These are phyloP conservation scores for Etia nguti DNA, from an alignment of 2,113 vertebrate genomes.

Conservation along the genomic window DNA sequence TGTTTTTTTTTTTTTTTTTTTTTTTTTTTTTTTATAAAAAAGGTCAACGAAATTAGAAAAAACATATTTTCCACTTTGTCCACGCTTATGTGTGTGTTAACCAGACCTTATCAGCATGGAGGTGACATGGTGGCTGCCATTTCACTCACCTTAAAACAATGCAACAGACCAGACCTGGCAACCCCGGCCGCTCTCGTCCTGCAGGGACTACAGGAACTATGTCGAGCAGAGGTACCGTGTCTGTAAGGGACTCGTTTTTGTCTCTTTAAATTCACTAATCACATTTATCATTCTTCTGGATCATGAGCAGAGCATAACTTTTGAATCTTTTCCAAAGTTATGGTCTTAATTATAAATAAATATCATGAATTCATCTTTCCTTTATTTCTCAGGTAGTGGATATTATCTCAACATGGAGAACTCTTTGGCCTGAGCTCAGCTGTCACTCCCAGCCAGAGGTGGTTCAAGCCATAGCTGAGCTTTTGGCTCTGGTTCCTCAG, in stretches of 20 bases:
- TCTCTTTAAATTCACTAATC: not conserved
- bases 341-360: not conserved
- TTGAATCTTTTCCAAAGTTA: not conserved
- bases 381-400: conserved; percentile 82
- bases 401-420: conserved; percentile 87
- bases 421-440: conserved; percentile 80
- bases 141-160: conserved; percentile 82
- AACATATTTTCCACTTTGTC: not conserved
- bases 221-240: conserved; percentile 82
- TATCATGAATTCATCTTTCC: not conserved
- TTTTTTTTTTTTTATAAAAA: not conserved
- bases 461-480: conserved; percentile 78
- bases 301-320: no score
- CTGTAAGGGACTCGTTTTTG: not conserved
- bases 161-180: conserved; percentile 81
- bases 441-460: conserved; percentile 83
- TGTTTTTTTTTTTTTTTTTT: no score
- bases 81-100: not conserved
- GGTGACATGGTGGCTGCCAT: conserved; percentile 94
- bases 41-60: fast-evolving
- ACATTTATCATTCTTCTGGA: not conserved
- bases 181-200: conserved; percentile 84
- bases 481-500: conserved; percentile 87
- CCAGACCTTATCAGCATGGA: conserved; percentile 92
- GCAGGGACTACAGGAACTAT: conserved; percentile 88